Base-by-base conservation (phyloP, 2,888 invertebrate genomes). In the Apodemia mormo region DNA sequence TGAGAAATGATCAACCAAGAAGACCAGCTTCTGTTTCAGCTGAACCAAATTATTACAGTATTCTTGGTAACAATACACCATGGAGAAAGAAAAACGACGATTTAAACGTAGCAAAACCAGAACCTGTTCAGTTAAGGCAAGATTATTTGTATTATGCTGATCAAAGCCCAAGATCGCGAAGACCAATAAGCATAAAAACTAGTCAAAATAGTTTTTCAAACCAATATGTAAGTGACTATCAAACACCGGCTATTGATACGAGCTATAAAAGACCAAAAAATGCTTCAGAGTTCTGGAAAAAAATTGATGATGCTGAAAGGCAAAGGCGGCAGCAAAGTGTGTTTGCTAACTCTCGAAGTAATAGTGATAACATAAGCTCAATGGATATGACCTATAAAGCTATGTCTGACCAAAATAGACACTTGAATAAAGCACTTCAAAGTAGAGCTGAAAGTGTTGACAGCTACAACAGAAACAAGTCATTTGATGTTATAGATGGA, bases 141-240 rank as follows among this genome's bases (percentile, higher is more conserved):
- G 94, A 95, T 74, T 95, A 94, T 79, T 94, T 95, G 73, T 96
- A 96, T 79, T 94, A 95, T 71, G 95, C 96, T 2, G 96, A 96
- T 85, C 95, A 95, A 76, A 92, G 96, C 40, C 40, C 40, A 40
- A 40, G 40, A 78, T 96, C 96, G 72, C 89, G 96, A 64, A 95
- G 95, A 80, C 96, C 96, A 49, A 96, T 96, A 76, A 95, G 96
- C 78, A 94, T 96, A 73, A 92, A 95, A 82, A 85, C 89, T 82
- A 89, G 89, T 81, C 89, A 86, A 81, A 89, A 86, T 75, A 89
- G 88, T 73, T 79, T 82, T 72, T 90, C 91, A 77, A 86, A 89
- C 74, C 89, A 92, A 78, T 94, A 94, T 80, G 81, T 94, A 76
- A 94, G 92, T 80, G 94, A 94, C 78, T 92, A 94, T 14, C 94